Evolutionary conservation across 2,797 vertebrate genomes (phyloP).

Genomic region (Cuculus canorus): DNA sequence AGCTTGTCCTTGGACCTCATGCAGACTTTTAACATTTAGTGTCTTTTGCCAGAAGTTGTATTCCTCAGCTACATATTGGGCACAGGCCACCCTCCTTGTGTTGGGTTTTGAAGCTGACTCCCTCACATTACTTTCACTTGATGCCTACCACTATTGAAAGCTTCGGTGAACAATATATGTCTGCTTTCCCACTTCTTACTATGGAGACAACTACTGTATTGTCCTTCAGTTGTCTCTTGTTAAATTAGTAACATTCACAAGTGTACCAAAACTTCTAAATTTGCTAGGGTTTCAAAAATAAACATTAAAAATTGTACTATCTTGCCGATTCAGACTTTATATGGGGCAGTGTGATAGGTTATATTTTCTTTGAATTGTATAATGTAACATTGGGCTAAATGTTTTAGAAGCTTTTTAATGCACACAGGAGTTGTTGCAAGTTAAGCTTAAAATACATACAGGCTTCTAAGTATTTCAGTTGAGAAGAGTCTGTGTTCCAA

Average conservation of each 20-base stretch:
- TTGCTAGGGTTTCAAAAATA: background rate
- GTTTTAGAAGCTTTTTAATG: background rate
- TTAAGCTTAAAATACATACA: background rate
- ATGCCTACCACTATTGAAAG: background rate
- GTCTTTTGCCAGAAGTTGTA: background rate
- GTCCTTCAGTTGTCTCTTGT: background rate
- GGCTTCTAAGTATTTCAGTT: background rate
- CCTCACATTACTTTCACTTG: background rate
- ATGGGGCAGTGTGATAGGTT: background rate
- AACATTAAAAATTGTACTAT: background rate
- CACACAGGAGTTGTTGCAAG: background rate
- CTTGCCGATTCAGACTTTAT: background rate
- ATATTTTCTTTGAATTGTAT: background rate
- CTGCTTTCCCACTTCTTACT: background rate
- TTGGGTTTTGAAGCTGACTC: background rate
- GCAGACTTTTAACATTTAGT: background rate
- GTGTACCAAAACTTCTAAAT: background rate
- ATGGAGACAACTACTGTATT: background rate
- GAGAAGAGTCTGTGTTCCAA: background rate
- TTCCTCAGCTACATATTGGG: rapidly evolving
- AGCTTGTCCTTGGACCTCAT: background rate
- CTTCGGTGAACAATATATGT: background rate
- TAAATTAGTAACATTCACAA: background rate
- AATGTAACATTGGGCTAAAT: background rate
- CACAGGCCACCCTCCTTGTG: background rate